Conservation (phyloP, 2,888 invertebrate species). For the Cephus spinipes region DNA sequence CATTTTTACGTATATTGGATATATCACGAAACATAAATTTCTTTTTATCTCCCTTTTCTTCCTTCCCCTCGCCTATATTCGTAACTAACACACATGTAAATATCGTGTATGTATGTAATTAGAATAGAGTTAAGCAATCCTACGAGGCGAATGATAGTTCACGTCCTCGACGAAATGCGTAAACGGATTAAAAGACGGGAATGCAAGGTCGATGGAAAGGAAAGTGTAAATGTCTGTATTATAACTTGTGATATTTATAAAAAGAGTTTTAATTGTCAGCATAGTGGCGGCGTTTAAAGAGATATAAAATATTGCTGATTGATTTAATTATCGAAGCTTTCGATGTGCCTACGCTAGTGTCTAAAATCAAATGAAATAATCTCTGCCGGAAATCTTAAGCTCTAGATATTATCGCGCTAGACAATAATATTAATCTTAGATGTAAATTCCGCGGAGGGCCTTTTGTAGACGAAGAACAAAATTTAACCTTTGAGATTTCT, state of each 20-base stretch:
- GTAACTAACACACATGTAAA: slow-evolving; percentile 53
- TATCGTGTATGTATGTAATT: slow-evolving; percentile 65
- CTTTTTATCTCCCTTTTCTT: slow-evolving; percentile 26
- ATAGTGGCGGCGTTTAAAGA: slow-evolving; percentile 7
- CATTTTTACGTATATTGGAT: neutral
- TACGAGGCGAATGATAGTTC: slow-evolving; percentile 13
- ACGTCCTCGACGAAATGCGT: neutral
- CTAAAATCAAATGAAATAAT: slow-evolving; percentile 30
- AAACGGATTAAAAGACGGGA: neutral
- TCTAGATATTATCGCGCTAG: slow-evolving; percentile 3
- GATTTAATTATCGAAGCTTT: neutral
- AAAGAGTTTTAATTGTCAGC: slow-evolving; percentile 20
- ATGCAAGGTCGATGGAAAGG: slow-evolving; percentile 3
- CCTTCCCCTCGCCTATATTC: neutral
- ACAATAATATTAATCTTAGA: slow-evolving; percentile 5
- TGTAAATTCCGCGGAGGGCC: neutral
- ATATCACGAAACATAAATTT: slow-evolving; percentile 4
- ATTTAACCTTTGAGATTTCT: slow-evolving; percentile 12
- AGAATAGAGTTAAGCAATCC: slow-evolving; percentile 44
- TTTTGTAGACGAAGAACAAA: slow-evolving; percentile 2
- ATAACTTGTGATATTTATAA: slow-evolving; percentile 62
- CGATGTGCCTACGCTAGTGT: slow-evolving; percentile 11
- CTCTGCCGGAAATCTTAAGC: slow-evolving; percentile 16
- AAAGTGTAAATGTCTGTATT: slow-evolving; percentile 62
- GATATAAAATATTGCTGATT: slow-evolving; percentile 10